Percentiles rank a stretch among this genome's conserved stretches.
phyloP scores from a whole-genome alignment of 2,888 invertebrate species.

The Dromius quadrimaculatus region DNA sequence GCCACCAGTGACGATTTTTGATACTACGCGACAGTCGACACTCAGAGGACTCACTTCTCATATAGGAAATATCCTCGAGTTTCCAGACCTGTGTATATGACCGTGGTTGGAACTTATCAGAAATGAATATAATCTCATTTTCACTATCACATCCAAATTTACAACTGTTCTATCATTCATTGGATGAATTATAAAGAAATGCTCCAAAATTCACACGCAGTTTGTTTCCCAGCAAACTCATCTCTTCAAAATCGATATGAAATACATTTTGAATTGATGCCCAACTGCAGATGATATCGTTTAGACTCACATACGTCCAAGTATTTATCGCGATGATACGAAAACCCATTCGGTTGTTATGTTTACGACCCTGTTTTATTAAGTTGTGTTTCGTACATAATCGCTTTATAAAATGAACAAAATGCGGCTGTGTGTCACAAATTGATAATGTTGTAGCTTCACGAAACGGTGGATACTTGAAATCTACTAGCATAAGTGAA shows the following conservation, averaged over 20 bases:
- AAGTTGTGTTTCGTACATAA: slow-evolving; percentile 2
- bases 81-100: too few species aligned
- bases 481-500: too few species aligned
- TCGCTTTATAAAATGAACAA: background rate
- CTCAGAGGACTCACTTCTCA: too few species aligned
- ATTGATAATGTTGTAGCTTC: slow-evolving; percentile 6
- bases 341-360: slow-evolving; percentile 32
- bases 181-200: too few species aligned
- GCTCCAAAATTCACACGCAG: too few species aligned
- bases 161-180: background rate
- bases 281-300: slow-evolving; percentile 38
- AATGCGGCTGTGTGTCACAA: slow-evolving; percentile 4
- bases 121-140: too few species aligned
- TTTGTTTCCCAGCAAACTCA: slow-evolving; percentile 23
- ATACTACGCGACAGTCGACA: too few species aligned
- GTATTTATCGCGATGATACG: slow-evolving; percentile 22
- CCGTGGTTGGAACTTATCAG: too few species aligned
- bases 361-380: slow-evolving; percentile 35
- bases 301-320: slow-evolving; percentile 9
- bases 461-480: too few species aligned
- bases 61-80: too few species aligned
- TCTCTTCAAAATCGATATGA: slow-evolving; percentile 30
- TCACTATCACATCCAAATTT: background rate
- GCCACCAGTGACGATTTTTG: too few species aligned
- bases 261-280: slow-evolving; percentile 43